Percentiles rank a stretch among this genome's conserved stretches.
These are phyloP conservation scores for Gerosis bhagava DNA, from an alignment of 2,888 invertebrate species.

Conservation along the genomic window DNA sequence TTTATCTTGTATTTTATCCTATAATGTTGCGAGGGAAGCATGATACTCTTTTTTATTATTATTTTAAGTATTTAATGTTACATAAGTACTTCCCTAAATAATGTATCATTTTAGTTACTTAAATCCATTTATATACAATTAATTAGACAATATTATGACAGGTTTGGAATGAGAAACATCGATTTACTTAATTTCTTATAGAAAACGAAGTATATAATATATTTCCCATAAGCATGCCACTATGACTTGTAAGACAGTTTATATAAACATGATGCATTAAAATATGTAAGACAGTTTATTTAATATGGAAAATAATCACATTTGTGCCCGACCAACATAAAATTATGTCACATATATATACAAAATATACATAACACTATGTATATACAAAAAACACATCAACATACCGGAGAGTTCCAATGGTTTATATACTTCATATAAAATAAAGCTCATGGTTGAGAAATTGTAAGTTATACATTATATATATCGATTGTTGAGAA, in stretches of 20 bases:
- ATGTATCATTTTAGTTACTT: conserved; percentile 20
- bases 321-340: conserved; percentile 40
- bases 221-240: no score
- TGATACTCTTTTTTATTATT: conserved; percentile 24
- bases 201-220: conserved; percentile 19
- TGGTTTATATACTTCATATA: conserved; percentile 49
- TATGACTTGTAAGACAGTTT: no score
- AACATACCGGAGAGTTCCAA: conserved; percentile 37
- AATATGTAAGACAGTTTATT: no score
- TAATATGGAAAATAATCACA: conserved; percentile 35
- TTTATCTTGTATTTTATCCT: conserved; percentile 22
- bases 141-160: conserved; percentile 22
- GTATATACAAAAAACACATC: conserved; percentile 39
- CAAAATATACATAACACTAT: no score
- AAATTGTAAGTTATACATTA: conserved; percentile 51
- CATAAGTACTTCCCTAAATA: conserved; percentile 18
- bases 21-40: conserved; percentile 20
- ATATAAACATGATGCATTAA: no score
- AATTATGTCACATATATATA: conserved; percentile 29
- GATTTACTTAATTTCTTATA: conserved; percentile 20
- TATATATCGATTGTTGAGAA: conserved; percentile 73
- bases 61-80: conserved; percentile 24
- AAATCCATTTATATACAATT: conserved; percentile 15
- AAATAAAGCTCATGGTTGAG: conserved; percentile 54
- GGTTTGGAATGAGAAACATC: conserved; percentile 24